phyloP scores from a whole-genome alignment of 2,797 vertebrate species.

The Uromys caudimaculatus region DNA sequence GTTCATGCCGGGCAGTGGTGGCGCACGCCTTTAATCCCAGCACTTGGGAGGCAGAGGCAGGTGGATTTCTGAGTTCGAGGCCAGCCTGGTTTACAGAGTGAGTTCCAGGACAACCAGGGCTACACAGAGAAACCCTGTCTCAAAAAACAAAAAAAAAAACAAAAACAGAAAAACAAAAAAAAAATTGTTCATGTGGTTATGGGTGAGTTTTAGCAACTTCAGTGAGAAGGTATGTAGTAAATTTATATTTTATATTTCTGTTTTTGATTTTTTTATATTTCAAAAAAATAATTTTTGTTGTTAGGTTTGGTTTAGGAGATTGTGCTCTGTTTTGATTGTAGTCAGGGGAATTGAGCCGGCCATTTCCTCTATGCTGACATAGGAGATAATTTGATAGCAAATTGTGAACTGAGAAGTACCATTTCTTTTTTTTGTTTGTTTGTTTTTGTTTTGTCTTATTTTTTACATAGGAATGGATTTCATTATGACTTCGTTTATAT shows the following conservation, averaged over 20 bases:
- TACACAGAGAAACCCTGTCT: no score
- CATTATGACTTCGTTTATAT: background rate
- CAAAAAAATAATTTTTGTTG: background rate
- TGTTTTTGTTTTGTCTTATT: background rate
- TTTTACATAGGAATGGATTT: background rate
- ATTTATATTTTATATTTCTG: conserved; percentile 50
- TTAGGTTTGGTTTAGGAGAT: background rate
- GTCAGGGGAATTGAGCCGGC: background rate
- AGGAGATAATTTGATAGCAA: background rate
- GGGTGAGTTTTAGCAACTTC: conserved; percentile 42
- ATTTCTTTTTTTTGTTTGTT: background rate
- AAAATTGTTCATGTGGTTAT: conserved; percentile 38
- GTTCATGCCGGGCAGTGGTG: no score
- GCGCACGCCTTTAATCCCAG: no score
- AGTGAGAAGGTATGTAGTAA: conserved; percentile 47
- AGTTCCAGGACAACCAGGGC: no score
- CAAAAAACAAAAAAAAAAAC: no score
- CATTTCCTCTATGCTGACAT: background rate
- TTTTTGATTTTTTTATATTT: background rate
- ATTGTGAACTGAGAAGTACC: conserved; percentile 32
- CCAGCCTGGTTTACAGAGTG: no score
- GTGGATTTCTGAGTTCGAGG: no score
- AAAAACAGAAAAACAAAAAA: no score
- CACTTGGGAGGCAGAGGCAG: no score
- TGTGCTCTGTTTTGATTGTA: background rate